Base-by-base conservation (phyloP, 2,888 invertebrate genomes). In the Cepaea hortensis region DNA sequence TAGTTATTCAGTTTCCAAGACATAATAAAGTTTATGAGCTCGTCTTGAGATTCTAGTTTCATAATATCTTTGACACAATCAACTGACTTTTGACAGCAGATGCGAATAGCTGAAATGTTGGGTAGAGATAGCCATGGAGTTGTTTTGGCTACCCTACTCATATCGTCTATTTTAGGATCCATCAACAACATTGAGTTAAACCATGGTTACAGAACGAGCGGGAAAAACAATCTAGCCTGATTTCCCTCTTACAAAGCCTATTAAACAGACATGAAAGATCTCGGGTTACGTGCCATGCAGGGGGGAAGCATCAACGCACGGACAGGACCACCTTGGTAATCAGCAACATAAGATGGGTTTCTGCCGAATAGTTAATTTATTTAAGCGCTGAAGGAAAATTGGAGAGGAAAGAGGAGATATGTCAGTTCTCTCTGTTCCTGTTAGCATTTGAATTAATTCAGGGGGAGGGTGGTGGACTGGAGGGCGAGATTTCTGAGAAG, bases 211-310 rank as follows among this genome's bases (percentile, higher is more conserved):
- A 79, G 62, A 79, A 3, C 11, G 5, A 0, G 55, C 77, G 23
- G 55, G 77, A n/a, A 70, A 65, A 80, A n/a, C 46, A 46, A 35
- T 35, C 80, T 11, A 2, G 55, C 72, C 4, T 1, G 61, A 73
- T 46, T 81, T 81, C 13, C 81, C 23, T 35, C 75, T 86, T 81
- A 86, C 75, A 76, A 76, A 73, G 68, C 55, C 81, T 86, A 82
- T 86, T 86, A 82, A 82, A 86, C 65, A 86, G 81, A 82, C 81
- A 82, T 81, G 86, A 81, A 75, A 65, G 65, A 5, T 81, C 75
- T 86, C 86, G n/a, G 0, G 55, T 81, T 86, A 82, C 86, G 35
- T 86, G 86, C 76, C 86, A 86, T 9, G 75, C 73, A 35, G 81
- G 76, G 35, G 81, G 18, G 50, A 77, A 73, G 62, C 65, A n/a